A percentile compares a stretch with the other conserved stretches of the same genome.
Conservation (phyloP, 92 coral and sea anemone species). For the Paragorgia papillata region DNA sequence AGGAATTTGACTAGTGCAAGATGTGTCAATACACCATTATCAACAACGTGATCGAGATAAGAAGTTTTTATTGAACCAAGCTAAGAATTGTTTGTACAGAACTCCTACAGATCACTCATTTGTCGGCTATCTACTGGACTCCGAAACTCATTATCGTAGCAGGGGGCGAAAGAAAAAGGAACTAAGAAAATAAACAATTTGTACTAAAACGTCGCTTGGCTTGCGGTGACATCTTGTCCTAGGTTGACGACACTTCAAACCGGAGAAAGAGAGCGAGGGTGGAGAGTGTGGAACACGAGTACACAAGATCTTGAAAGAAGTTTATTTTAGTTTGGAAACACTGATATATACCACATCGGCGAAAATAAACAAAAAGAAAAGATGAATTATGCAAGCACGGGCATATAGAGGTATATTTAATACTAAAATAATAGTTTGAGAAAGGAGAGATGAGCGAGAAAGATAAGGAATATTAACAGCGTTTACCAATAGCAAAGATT, state of each 20-base stretch:
- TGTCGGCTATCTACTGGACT: constrained; percentile 19
- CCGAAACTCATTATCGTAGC: not conserved
- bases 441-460: too few species aligned
- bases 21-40: constrained; percentile 31
- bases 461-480: too few species aligned
- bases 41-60: constrained; percentile 20
- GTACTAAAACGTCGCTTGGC: not conserved
- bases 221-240: not conserved
- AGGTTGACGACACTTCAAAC: not conserved
- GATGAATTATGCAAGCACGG: not conserved
- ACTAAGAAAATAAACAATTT: constrained; percentile 3
- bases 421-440: too few species aligned
- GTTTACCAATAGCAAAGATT: too few species aligned
- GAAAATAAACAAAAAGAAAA: too few species aligned
- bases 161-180: not conserved
- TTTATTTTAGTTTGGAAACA: not conserved
- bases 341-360: not conserved
- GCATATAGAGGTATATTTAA: not conserved
- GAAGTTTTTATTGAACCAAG: constrained; percentile 8
- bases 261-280: too few species aligned
- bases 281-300: too few species aligned
- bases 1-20: constrained; percentile 17
- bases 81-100: constrained; percentile 1
- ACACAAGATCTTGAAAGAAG: too few species aligned
- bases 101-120: not conserved